Base-by-base conservation (phyloP, 2,113 vertebrate genomes). In the Ageneiosus marmoratus region DNA sequence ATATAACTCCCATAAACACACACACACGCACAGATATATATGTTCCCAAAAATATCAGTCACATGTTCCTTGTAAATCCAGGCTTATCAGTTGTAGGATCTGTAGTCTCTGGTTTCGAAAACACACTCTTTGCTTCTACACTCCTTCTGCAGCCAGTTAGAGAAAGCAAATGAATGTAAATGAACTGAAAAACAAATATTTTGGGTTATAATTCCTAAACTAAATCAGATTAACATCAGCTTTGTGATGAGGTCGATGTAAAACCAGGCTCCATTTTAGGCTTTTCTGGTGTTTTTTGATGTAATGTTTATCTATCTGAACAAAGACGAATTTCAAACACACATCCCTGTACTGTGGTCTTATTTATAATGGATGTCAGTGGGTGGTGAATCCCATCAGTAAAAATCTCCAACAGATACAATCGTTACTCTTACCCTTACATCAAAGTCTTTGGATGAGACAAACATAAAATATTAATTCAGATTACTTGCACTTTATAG, bases 1-100 rank as follows among this genome's bases (percentile, higher is more conserved):
- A 53, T 79, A 83, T 77, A 48, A 70, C 63, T 82, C 34, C 18
- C n/a, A 32, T 62, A 48, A 11, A 63, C 76, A 24, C 56, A 72
- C 22, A 75, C 44, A 62, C 62, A 77, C 53, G 32, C 51, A 29
- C 8, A 58, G 56, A 48, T 60, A 67, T 27, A 86, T 15, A 80
- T 75, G 74, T 53, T 72, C 58, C 83, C 81, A 78, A 73, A 83
- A 86, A 84, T 81, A 81, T 80, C 77, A 74, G 70, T 80, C 80
- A 87, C 86, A 85, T 87, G 82, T 77, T 50, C 53, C 6, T 24
- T 60, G 76, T 65, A 82, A 83, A 84, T 87, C 82, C 82, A 81
- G 82, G 76, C 51, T 81, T 73, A 86, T 86, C 82, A 86, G 50
- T 55, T 84, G 46, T 82, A 58, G 53, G 34, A 69, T 50, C 15